These are phyloP conservation scores for Stenchaetothrips biformis DNA, from an alignment of 2,888 invertebrate genomes.

Conservation along the genomic window DNA sequence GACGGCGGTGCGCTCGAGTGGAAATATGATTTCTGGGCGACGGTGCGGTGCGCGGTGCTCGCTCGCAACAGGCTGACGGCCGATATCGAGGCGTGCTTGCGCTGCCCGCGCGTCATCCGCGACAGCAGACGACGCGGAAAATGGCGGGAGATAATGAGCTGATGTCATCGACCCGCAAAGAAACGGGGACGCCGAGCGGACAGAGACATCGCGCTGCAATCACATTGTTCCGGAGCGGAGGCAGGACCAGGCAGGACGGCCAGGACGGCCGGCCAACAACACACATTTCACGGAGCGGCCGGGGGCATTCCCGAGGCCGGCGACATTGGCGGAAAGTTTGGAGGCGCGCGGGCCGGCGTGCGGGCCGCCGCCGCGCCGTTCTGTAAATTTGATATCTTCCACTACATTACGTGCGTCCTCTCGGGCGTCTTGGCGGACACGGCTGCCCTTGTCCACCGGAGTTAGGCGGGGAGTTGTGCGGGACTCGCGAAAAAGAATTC, in stretches of 20 bases:
- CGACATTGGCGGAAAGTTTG: background rate
- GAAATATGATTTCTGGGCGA: background rate
- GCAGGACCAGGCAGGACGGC: background rate
- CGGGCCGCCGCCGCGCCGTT: background rate
- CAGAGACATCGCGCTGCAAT: background rate
- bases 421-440: background rate
- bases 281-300: background rate
- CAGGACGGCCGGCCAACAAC: background rate
- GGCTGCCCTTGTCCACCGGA: background rate
- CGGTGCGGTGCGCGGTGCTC: background rate
- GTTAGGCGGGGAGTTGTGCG: background rate
- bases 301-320: background rate
- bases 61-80: background rate
- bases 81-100: no score
- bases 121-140: no score
- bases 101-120: no score
- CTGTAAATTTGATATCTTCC: constrained; percentile 23
- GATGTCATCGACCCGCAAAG: background rate
- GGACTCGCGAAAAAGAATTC: no score
- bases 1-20: background rate
- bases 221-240: background rate
- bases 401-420: constrained; percentile 7
- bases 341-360: background rate
- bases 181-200: background rate
- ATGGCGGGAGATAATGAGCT: no score